These are phyloP conservation scores for Xiphophorus couchianus DNA, from an alignment of 2,113 vertebrate genomes.

Conservation along the genomic window DNA sequence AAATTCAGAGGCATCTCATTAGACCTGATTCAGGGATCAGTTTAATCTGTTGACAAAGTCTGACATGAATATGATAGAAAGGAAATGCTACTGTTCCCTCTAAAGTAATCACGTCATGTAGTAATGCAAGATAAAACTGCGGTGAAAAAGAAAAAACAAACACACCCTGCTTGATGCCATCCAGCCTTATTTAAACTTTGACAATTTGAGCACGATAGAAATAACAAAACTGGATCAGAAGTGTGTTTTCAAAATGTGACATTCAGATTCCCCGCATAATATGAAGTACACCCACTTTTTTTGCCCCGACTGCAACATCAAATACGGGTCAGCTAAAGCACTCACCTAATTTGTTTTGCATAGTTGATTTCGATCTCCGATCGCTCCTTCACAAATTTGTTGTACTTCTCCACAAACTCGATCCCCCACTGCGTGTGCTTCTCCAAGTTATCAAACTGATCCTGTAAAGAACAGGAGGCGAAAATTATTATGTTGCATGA, in stretches of 20 bases:
- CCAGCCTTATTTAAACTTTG: not conserved
- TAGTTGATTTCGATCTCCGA: constrained; percentile 95
- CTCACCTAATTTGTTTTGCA: constrained; percentile 99
- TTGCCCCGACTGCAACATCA: not conserved
- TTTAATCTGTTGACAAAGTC: not conserved
- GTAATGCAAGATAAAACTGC: not conserved
- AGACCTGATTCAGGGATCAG: not conserved
- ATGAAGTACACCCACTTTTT: not conserved
- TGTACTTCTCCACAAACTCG: constrained; percentile 93
- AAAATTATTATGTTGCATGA: constrained; percentile 8
- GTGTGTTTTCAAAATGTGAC: not conserved
- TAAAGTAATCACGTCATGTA: not conserved
- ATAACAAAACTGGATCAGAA: not conserved
- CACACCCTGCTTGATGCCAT: too few relatives aligned
- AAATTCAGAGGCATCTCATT: not conserved
- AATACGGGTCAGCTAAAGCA: not conserved
- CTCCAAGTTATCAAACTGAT: constrained; percentile 98
- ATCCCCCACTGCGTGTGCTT: constrained; percentile 97
- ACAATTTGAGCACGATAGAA: not conserved
- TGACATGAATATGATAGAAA: not conserved
- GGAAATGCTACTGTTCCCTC: not conserved
- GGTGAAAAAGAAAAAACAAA: not conserved
- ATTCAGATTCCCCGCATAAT: too few relatives aligned
- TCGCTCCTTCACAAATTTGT: constrained; percentile 97
- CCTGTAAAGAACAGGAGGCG: constrained; percentile 77